Base-by-base conservation (phyloP, 2,888 invertebrate genomes). In the Drosophila anceps region DNA sequence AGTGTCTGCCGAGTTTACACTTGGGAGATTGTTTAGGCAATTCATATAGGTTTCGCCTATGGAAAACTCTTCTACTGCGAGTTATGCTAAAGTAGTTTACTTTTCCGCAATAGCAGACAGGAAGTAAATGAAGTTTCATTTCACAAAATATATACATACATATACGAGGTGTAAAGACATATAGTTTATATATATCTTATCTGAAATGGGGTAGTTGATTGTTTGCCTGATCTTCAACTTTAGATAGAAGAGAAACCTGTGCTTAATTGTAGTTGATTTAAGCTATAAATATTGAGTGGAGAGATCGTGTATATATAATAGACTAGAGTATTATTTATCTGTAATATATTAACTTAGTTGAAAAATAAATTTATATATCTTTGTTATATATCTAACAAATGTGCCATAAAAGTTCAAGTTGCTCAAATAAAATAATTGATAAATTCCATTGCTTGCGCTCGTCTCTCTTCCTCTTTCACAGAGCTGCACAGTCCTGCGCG, bases 401-500 rank as follows among this genome's bases (percentile, higher is more conserved):
- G 10, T 1, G 3, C n/a, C 18, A n/a, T n/a, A 20, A 3, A 8
- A 39, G 2, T 15, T 39, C n/a, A n/a, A 39, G 39, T 2, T 33
- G 33, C 29, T 7, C 8, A 1, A 31, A 31, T 31, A 33, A 12
- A 10, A 2, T 10, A 33, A 1, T 33, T 33, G 2, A 33, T 33
- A 10, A 33, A 33, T n/a, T n/a, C n/a, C n/a, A 3, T 0, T 29
- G n/a, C 12, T 31, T n/a, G 27, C n/a, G n/a, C n/a, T n/a, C n/a
- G n/a, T n/a, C n/a, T n/a, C n/a, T 58, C 6, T 13, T 8, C 15
- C 27, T 37, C 3, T 9, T 29, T 63, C 68, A 70, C 83, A 93
- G 93, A 92, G 84, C 85, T 91, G 72, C 91, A 90, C 62, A 91
- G 86, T 76, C 88, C 93, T 48, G 87, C 89, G 67, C 86, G 91